Percentiles rank a stretch among this genome's conserved stretches.
phyloP scores from a whole-genome alignment of 2,113 vertebrate species.

The Amphiprion ocellaris region DNA sequence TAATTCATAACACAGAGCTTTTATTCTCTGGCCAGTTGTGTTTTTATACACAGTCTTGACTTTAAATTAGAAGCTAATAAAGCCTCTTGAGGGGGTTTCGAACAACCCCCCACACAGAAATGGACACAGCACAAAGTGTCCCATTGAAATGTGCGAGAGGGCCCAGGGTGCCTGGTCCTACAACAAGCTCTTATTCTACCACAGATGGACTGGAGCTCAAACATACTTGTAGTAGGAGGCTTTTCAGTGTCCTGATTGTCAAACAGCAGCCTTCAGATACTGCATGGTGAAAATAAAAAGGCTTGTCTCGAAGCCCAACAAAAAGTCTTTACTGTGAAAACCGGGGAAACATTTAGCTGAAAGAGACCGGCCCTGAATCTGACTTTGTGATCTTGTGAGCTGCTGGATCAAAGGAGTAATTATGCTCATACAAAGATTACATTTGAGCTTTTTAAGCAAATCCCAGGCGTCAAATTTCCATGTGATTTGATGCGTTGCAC shows the following conservation, averaged over 20 bases:
- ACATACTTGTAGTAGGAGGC: constrained; percentile 74
- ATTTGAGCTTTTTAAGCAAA: not conserved
- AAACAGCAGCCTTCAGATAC: constrained; percentile 41
- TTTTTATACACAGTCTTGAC: constrained; percentile 21
- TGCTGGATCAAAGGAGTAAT: constrained; percentile 34
- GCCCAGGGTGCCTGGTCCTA: constrained; percentile 50
- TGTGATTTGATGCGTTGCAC: not conserved
- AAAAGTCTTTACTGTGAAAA: constrained; percentile 35
- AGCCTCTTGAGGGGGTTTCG: constrained; percentile 24
- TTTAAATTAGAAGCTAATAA: constrained; percentile 59
- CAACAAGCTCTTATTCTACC: constrained; percentile 69
- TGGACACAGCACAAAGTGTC: constrained; percentile 72
- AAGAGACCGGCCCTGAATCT: constrained; percentile 12
- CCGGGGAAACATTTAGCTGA: constrained; percentile 32
- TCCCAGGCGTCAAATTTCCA: not conserved
- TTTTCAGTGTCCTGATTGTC: constrained; percentile 70
- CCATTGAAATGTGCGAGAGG: constrained; percentile 66
- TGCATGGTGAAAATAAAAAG: constrained; percentile 22
- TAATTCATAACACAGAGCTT: constrained; percentile 4
- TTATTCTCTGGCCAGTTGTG: constrained; percentile 3
- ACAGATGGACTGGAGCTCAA: constrained; percentile 50
- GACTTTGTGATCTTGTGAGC: constrained; percentile 36
- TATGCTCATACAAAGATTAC: not conserved
- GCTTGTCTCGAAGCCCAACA: constrained; percentile 26
- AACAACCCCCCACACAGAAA: constrained; percentile 54